Conservation (phyloP, 1,140 invertebrate genomes). For the Bombus ignitus region DNA sequence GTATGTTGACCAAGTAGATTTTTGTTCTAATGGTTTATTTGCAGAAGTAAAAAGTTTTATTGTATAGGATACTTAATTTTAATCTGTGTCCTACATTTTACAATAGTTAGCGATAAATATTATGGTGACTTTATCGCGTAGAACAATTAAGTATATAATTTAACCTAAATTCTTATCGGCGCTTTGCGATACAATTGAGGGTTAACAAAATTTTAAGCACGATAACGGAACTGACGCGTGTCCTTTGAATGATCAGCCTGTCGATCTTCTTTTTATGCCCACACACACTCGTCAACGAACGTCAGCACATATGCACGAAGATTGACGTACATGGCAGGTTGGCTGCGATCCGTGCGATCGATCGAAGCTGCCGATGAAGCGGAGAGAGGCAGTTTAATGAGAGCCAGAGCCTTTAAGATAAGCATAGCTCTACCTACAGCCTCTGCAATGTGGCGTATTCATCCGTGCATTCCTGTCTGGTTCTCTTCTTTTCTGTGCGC, state of each 20-base stretch:
- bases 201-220: not conserved
- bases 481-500: slow-evolving; percentile 63
- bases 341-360: not conserved
- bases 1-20: too few species aligned
- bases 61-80: not conserved
- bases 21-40: too few species aligned
- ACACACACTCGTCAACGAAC: not conserved
- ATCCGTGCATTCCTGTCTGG: slow-evolving; percentile 69
- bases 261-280: not conserved
- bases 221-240: not conserved
- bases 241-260: not conserved
- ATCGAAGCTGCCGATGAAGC: slow-evolving; percentile 31
- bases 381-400: slow-evolving; percentile 59
- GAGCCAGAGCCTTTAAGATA: slow-evolving; percentile 54
- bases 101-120: not conserved
- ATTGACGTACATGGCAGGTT: not conserved
- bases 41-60: too few species aligned
- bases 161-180: not conserved
- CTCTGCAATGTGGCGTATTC: slow-evolving; percentile 58
- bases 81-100: not conserved
- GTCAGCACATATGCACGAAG: not conserved
- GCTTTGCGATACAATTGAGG: too few species aligned
- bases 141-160: not conserved
- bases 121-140: not conserved
- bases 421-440: slow-evolving; percentile 41